Conservation (phyloP, 2,113 vertebrate genomes). For the Bubo blakistoni region DNA sequence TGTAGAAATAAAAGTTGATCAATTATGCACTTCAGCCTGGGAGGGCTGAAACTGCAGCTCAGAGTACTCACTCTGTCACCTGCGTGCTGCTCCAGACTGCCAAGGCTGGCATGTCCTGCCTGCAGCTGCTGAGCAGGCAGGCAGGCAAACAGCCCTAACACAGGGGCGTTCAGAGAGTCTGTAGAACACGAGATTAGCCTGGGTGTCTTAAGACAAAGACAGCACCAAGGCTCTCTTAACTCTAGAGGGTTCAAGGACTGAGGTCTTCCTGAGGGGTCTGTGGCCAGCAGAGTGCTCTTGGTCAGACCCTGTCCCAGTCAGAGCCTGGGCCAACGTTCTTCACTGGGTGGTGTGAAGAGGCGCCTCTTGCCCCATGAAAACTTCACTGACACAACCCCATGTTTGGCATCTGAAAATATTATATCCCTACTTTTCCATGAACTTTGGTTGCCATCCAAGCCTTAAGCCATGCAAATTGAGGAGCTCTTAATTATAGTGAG, state of each 20-base stretch:
- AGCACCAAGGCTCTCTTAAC: neutral
- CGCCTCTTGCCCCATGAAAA: neutral
- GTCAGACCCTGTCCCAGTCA: neutral
- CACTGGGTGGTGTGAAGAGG: neutral
- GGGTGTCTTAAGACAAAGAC: neutral
- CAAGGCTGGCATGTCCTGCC: fast-evolving
- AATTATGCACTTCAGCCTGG: neutral
- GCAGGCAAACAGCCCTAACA: neutral
- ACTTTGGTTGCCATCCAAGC: neutral
- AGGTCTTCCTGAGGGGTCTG: neutral
- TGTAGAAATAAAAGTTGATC: neutral
- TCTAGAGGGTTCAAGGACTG: neutral
- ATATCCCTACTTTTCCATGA: neutral
- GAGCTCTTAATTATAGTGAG: neutral
- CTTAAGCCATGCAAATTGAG: neutral
- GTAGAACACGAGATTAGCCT: neutral
- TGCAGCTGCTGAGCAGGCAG: neutral
- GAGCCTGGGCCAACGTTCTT: neutral
- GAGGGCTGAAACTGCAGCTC: neutral
- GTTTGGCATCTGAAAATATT: neutral
- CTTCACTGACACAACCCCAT: neutral
- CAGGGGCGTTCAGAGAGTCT: fast-evolving
- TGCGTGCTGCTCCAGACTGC: fast-evolving
- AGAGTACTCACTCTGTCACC: fast-evolving
- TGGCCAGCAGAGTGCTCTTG: neutral